Evolutionary conservation across 1,140 invertebrate species (phyloP).

Genomic region (Neodiprion fabricii): DNA sequence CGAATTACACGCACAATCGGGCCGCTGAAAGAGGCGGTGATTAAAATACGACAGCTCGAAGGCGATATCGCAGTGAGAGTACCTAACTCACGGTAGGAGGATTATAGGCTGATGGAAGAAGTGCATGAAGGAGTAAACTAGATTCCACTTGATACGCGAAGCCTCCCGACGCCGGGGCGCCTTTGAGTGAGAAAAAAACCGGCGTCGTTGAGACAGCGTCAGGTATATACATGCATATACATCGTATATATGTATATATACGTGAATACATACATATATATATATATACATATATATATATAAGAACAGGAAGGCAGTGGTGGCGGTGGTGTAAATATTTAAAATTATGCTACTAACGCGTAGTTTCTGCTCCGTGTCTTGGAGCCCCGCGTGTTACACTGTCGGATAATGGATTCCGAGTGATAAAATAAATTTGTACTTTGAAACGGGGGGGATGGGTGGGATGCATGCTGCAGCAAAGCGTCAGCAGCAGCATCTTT

Average conservation of each 20-base stretch:
- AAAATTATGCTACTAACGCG: constrained; percentile 51
- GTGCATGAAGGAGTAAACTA: background rate
- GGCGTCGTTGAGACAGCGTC: background rate
- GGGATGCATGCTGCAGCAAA: too few relatives aligned
- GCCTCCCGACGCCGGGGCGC: background rate
- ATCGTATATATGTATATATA: too few relatives aligned
- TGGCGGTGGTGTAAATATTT: constrained; percentile 41
- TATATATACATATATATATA: too few relatives aligned
- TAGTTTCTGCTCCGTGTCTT: constrained; percentile 42
- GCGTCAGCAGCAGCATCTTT: background rate
- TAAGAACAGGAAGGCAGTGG: background rate
- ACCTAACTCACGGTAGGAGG: background rate
- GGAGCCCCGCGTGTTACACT: background rate
- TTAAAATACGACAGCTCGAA: too few relatives aligned
- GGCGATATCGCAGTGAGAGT: too few relatives aligned
- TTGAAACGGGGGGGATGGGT: constrained; percentile 31
- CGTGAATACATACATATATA: too few relatives aligned
- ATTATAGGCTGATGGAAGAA: background rate
- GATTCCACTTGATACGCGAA: background rate
- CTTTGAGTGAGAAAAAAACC: background rate
- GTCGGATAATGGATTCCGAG: constrained; percentile 52
- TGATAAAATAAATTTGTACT: constrained; percentile 51
- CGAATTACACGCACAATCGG: too few relatives aligned
- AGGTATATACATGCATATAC: too few relatives aligned
- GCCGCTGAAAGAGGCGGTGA: too few relatives aligned